phyloP scores from a whole-genome alignment of 2,797 vertebrate species.

The Tadarida brasiliensis region DNA sequence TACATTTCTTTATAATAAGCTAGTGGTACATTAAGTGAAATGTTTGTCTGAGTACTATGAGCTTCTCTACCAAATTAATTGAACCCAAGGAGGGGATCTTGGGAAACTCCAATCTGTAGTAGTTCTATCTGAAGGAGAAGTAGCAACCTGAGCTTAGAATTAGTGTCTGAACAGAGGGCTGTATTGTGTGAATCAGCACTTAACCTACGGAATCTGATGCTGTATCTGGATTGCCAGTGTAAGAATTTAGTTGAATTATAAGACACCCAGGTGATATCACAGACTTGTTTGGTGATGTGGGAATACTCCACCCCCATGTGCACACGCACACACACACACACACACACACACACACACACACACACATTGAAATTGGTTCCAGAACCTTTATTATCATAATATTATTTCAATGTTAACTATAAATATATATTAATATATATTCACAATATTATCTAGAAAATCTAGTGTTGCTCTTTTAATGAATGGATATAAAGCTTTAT shows the following conservation, averaged over 20 bases:
- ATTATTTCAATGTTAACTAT: not conserved
- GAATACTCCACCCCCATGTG: not conserved
- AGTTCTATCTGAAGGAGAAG: not conserved
- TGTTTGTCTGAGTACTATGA: not conserved
- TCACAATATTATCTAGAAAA: not conserved
- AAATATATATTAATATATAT: not conserved
- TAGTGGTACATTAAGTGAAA: not conserved
- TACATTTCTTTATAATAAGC: not conserved
- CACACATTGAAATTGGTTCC: not conserved
- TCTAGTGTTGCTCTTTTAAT: not conserved
- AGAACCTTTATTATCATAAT: not conserved
- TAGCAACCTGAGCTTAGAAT: not conserved
- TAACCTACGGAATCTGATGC: not conserved
- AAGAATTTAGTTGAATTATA: not conserved
- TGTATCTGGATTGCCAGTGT: not conserved
- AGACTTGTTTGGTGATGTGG: not conserved
- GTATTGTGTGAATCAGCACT: not conserved
- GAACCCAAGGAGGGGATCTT: not conserved
- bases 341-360: not conserved
- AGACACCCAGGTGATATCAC: not conserved
- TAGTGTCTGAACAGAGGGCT: not conserved
- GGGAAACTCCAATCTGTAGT: not conserved
- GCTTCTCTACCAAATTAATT: not conserved
- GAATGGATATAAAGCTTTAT: slow-evolving; percentile 33
- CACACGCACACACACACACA: too few relatives aligned